These are phyloP conservation scores for Plutella xylostella DNA, from an alignment of 2,888 invertebrate species.

Conservation along the genomic window DNA sequence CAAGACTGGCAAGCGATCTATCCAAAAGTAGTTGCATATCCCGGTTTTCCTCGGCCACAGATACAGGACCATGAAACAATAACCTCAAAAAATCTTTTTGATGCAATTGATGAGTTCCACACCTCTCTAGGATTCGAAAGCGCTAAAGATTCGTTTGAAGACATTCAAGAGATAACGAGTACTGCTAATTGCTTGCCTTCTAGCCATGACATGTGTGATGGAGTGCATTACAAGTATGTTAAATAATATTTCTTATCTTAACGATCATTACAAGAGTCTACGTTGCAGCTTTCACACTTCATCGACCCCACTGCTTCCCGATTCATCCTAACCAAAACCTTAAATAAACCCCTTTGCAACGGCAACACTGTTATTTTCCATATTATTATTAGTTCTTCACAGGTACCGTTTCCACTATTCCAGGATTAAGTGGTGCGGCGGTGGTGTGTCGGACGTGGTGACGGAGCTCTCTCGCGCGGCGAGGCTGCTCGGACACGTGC, in stretches of 20 bases:
- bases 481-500: constrained; percentile 70
- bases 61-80: constrained; percentile 49
- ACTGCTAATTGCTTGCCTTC: constrained; percentile 75
- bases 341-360: no score
- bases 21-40: constrained; percentile 60
- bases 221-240: constrained; percentile 72
- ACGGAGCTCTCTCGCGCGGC: constrained; percentile 50
- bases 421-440: constrained; percentile 62
- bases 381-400: background rate
- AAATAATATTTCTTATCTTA: background rate
- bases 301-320: background rate
- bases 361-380: background rate
- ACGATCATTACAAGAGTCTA: no score
- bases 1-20: constrained; percentile 71
- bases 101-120: constrained; percentile 72
- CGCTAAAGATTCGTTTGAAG: constrained; percentile 71
- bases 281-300: no score
- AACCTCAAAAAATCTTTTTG: constrained; percentile 60
- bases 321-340: background rate
- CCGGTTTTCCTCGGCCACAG: constrained; percentile 62
- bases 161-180: constrained; percentile 68
- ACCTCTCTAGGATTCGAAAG: constrained; percentile 71
- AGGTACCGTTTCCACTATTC: constrained; percentile 6
- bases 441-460: constrained; percentile 42
- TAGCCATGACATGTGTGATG: constrained; percentile 78